These are phyloP conservation scores for Pristionchus exspectatus DNA, from an alignment of 2,888 invertebrate species.

Conservation along the genomic window DNA sequence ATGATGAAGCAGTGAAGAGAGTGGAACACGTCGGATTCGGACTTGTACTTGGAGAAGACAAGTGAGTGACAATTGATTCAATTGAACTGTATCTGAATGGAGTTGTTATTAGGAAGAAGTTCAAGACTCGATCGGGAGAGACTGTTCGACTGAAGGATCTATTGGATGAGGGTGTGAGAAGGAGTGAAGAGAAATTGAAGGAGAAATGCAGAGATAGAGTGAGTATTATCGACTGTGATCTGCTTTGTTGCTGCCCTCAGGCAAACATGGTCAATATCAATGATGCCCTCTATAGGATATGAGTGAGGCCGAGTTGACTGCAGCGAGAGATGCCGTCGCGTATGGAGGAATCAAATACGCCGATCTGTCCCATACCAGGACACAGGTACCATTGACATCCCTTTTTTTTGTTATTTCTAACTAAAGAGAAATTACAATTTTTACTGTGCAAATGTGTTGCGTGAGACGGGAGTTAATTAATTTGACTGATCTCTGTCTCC, in stretches of 20 bases:
- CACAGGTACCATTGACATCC: slow-evolving; percentile 81
- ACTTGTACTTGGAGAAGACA: slow-evolving; percentile 97
- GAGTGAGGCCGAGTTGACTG: slow-evolving; percentile 68
- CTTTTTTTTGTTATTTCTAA: not conserved
- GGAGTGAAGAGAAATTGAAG: slow-evolving; percentile 80
- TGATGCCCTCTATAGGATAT: slow-evolving; percentile 63
- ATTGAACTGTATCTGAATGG: not conserved
- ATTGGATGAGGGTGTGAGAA: slow-evolving; percentile 88
- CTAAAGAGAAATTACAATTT: not conserved
- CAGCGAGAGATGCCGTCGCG: slow-evolving; percentile 86
- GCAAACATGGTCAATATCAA: not conserved
- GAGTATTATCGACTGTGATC: not conserved
- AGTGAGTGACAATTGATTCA: slow-evolving; percentile 70
- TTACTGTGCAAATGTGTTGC: no score
- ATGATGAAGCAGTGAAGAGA: slow-evolving; percentile 84
- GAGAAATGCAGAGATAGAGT: slow-evolving; percentile 81
- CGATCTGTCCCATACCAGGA: slow-evolving; percentile 93
- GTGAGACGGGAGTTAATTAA: not conserved
- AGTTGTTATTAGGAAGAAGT: slow-evolving; percentile 87
- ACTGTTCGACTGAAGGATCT: slow-evolving; percentile 91
- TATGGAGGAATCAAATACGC: slow-evolving; percentile 99
- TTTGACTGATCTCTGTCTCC: not conserved
- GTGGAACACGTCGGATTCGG: slow-evolving; percentile 96
- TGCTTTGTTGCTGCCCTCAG: not conserved
- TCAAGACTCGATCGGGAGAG: slow-evolving; percentile 97